Conservation (phyloP, 2,113 vertebrate species). For the Gambusia holbrooki region DNA sequence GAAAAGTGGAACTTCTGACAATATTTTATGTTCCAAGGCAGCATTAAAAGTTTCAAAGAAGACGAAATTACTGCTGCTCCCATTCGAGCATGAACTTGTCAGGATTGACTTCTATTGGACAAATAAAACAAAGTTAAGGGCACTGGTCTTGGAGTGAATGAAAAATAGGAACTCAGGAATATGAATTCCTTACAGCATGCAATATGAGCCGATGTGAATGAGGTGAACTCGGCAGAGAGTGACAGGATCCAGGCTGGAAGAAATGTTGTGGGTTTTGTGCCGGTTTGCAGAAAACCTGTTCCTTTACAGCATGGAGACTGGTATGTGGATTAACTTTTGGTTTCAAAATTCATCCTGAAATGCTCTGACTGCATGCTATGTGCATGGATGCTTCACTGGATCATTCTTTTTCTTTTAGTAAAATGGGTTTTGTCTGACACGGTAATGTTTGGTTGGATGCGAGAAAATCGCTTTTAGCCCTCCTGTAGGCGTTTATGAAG, state of each 20-base stretch:
- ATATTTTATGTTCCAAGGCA: too few species aligned
- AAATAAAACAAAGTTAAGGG: too few species aligned
- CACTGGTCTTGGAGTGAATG: too few species aligned
- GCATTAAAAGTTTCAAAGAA: too few species aligned
- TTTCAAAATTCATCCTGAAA: constrained; percentile 1
- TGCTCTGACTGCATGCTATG: constrained; percentile 10
- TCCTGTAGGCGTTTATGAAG: not conserved
- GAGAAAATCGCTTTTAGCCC: too few species aligned
- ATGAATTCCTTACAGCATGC: constrained; percentile 14
- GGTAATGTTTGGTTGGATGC: too few species aligned
- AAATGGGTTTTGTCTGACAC: too few species aligned
- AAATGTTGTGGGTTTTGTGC: constrained; percentile 71
- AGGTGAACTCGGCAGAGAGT: constrained; percentile 24
- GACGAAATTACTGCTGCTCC: too few species aligned
- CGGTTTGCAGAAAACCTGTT: constrained; percentile 30
- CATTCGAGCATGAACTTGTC: too few species aligned
- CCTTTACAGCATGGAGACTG: constrained; percentile 10
- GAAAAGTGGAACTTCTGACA: not conserved
- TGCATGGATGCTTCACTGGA: constrained; percentile 1
- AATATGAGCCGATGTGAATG: constrained; percentile 42
- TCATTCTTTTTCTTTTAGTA: not conserved
- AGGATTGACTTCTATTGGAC: too few species aligned
- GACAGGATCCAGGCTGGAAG: constrained; percentile 54
- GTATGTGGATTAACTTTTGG: constrained; percentile 15
- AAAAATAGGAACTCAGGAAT: too few species aligned